phyloP scores from a whole-genome alignment of 1,140 invertebrate genomes.

The Megathymus violae region DNA sequence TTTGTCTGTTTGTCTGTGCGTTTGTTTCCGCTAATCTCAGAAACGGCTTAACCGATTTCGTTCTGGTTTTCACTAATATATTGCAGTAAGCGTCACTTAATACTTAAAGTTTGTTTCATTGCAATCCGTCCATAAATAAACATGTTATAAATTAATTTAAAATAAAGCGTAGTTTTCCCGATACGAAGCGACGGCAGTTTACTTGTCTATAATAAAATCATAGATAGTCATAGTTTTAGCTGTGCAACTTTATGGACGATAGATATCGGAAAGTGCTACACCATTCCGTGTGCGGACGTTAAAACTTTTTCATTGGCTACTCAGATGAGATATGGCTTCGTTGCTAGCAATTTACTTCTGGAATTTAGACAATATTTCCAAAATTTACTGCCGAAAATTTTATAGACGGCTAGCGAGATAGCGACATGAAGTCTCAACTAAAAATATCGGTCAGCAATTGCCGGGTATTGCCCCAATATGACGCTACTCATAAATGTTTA shows the following conservation, averaged over 20 bases:
- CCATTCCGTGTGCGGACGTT: constrained; percentile 38
- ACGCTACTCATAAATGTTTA: background rate
- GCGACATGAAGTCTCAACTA: background rate
- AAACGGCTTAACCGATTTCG: too few species aligned
- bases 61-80: too few species aligned
- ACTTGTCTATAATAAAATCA: constrained; percentile 11
- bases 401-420: constrained; percentile 24
- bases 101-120: too few species aligned
- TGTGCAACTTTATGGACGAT: constrained; percentile 24
- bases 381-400: constrained; percentile 35
- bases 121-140: too few species aligned
- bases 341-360: constrained; percentile 24
- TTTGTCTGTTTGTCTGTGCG: too few species aligned
- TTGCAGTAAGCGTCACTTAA: too few species aligned
- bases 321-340: constrained; percentile 36
- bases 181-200: too few species aligned
- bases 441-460: constrained; percentile 5
- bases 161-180: too few species aligned
- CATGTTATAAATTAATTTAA: too few species aligned
- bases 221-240: constrained; percentile 20
- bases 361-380: constrained; percentile 34
- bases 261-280: constrained; percentile 33
- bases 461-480: background rate
- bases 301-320: constrained; percentile 54
- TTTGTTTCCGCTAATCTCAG: too few species aligned